phyloP scores from a whole-genome alignment of 2,113 vertebrate species.

The Bufo bufo region DNA sequence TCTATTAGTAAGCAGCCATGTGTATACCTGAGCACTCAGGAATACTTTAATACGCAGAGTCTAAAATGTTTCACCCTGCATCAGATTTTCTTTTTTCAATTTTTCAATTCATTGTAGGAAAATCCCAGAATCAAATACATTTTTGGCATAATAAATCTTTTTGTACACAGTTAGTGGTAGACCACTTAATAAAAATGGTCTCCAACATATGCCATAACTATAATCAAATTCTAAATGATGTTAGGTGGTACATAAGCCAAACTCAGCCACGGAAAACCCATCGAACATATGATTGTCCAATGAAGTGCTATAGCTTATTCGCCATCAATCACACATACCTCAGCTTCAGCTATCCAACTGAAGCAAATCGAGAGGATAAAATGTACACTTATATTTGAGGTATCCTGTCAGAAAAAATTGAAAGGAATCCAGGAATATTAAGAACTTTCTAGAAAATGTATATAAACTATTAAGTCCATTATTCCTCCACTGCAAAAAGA shows the following conservation, averaged over 20 bases:
- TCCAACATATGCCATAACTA: background rate
- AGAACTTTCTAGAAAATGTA: slow-evolving; percentile 14
- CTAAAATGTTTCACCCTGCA: background rate
- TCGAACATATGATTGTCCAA: background rate
- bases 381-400: background rate
- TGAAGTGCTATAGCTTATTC: background rate
- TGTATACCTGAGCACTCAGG: background rate
- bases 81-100: background rate
- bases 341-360: background rate
- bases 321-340: background rate
- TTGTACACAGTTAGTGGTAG: background rate
- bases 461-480: slow-evolving; percentile 17
- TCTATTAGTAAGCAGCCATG: background rate
- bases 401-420: background rate
- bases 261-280: background rate
- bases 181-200: background rate
- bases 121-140: background rate
- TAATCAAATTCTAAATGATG: background rate
- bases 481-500: background rate
- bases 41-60: background rate
- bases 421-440: slow-evolving; percentile 20
- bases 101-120: background rate
- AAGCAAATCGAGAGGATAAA: background rate
- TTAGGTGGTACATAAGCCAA: background rate
- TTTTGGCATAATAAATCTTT: background rate